Base-by-base conservation (phyloP, 2,113 vertebrate species). In the Cromileptes altivelis region DNA sequence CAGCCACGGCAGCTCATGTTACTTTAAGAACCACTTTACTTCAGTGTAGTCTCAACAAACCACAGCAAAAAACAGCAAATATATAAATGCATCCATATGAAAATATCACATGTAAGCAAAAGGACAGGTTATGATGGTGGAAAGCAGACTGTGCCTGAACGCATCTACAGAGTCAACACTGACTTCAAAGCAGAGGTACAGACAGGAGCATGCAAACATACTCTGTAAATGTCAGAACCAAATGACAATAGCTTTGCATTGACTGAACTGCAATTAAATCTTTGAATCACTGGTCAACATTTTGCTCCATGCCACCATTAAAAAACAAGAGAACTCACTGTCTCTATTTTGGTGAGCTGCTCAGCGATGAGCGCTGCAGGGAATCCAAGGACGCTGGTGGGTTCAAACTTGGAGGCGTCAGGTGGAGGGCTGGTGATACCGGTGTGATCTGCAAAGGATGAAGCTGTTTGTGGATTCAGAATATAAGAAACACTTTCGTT, bases 331-430 rank as follows among this genome's bases (percentile, higher is more conserved):
- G 11, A 55, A 80, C 85, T 96, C 90, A 97, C 97, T 1, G 96
- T 96, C 91, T 98, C 97, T 69, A 97, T 96, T 92, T 94, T 96
- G 87, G 97, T 98, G 89, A 98, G 96, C 96, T 97, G 96, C 85
- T 97, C 96, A 0, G 96, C 97, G 11, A 97, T 92, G 88, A 93
- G 80, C 40, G 86, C 93, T 6, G 95, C 95, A 25, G 95, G 95
- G 89, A 97, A 97, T 72, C 94, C 95, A 89, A 98, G 93, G 89
- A 96, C 72, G 75, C 88, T 92, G 62, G 93, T 94, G 84, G 95
- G 88, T 62, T 96, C 94, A 75, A 97, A 96, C 78, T 88, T 90
- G 53, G 91, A 89, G 72, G 94, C 53, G 37, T 93, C 86, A 6
- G 88, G 75, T 3, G 81, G 61, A 40, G 80, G 40, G 45, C 68